phyloP scores from a whole-genome alignment of 2,888 invertebrate species.

The Silvanus unidentatus region DNA sequence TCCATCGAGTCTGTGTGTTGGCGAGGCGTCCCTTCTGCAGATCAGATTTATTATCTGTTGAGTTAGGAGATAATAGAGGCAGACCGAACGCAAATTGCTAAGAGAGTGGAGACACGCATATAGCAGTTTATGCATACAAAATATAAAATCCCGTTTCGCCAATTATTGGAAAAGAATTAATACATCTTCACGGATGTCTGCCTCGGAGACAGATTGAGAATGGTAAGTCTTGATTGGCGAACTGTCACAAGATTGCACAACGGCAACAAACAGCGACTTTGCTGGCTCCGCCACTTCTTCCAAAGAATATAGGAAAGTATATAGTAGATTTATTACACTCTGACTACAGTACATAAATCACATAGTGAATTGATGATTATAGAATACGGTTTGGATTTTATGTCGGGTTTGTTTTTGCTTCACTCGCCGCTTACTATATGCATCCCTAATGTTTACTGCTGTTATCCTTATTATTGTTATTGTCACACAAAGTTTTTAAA shows the following conservation, averaged over 20 bases:
- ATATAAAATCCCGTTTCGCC: too few species aligned
- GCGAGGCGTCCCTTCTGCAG: too few species aligned
- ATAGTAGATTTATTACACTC: conserved; percentile 17
- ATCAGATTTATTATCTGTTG: too few species aligned
- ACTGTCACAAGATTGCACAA: conserved; percentile 6
- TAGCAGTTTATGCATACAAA: too few species aligned
- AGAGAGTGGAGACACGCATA: too few species aligned
- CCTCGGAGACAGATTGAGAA: conserved; percentile 12
- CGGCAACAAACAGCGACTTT: conserved; percentile 3
- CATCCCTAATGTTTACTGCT: too few species aligned
- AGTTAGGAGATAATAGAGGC: too few species aligned
- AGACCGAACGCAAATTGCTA: too few species aligned
- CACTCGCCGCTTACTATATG: conserved; percentile 4
- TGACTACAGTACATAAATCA: conserved; percentile 2
- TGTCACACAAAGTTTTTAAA: not conserved
- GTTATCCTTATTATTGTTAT: too few species aligned
- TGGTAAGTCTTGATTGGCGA: conserved; percentile 11
- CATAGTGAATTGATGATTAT: conserved; percentile 14
- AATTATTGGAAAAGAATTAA: conserved; percentile 13
- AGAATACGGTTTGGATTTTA: conserved; percentile 15
- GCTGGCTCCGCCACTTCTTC: conserved; percentile 9
- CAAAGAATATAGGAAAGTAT: conserved; percentile 11
- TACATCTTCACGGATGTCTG: conserved; percentile 14
- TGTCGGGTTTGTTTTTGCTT: conserved; percentile 9
- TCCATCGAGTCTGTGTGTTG: too few species aligned